Evolutionary conservation across 2,113 vertebrate species (phyloP).

Genomic region (Psammodynastes pulverulentus): DNA sequence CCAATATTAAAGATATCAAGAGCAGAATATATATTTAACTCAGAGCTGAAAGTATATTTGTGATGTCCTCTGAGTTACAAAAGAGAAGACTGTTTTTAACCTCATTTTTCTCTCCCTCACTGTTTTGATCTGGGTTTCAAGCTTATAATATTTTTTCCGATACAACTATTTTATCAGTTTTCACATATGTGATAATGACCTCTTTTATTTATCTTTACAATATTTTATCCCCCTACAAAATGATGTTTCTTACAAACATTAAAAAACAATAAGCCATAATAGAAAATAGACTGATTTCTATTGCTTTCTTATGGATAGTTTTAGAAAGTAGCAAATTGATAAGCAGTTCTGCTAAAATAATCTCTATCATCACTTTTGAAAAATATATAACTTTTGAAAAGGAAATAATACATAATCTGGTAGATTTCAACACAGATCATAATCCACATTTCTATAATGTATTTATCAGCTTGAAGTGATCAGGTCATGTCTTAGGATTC

Average conservation of each 20-base stretch:
- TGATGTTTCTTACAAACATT: background rate
- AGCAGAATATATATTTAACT: background rate
- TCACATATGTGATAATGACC: background rate
- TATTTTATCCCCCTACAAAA: background rate
- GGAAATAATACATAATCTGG: background rate
- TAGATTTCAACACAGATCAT: background rate
- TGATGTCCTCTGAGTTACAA: background rate
- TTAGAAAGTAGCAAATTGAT: background rate
- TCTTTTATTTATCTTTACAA: background rate
- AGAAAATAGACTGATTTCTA: background rate
- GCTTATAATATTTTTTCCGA: background rate
- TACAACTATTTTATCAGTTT: background rate
- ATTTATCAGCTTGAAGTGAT: background rate
- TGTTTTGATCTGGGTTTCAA: background rate
- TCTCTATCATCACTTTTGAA: background rate
- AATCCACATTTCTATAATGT: background rate
- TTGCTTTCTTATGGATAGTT: background rate
- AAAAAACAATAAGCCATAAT: background rate
- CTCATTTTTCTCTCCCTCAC: background rate
- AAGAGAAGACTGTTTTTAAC: background rate
- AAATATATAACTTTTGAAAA: background rate
- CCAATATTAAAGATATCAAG: background rate
- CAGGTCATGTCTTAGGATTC: background rate
- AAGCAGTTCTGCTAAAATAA: background rate
- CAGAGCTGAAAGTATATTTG: background rate